These are phyloP conservation scores for Cephalopachus bancanus DNA, from an alignment of 2,797 vertebrate species.

Conservation along the genomic window DNA sequence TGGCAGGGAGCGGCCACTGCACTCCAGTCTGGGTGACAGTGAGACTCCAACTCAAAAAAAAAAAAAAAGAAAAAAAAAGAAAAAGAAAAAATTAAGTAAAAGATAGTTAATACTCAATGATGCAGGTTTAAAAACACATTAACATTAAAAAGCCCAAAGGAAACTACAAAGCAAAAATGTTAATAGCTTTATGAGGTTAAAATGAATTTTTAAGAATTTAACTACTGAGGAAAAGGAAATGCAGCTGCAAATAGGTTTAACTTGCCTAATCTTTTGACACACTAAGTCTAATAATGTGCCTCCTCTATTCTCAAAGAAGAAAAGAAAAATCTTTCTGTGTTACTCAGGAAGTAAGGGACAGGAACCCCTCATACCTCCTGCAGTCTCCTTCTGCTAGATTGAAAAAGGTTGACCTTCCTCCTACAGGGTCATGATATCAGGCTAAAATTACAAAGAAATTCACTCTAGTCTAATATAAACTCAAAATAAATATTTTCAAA, in stretches of 20 bases:
- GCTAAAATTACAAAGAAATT: slow-evolving; percentile 61
- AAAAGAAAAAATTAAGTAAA: neutral
- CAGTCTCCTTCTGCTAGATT: neutral
- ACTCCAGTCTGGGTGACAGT: too few relatives aligned
- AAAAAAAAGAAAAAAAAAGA: neutral
- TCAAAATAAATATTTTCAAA: slow-evolving; percentile 65
- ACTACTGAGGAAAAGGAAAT: slow-evolving; percentile 26
- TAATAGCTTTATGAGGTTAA: slow-evolving; percentile 59
- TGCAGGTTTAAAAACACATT: slow-evolving; percentile 48
- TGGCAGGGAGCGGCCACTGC: too few relatives aligned
- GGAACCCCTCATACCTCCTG: neutral
- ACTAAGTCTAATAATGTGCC: neutral
- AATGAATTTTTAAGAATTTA: slow-evolving; percentile 58
- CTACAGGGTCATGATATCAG: neutral
- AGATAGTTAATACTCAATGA: slow-evolving; percentile 24
- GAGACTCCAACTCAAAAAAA: too few relatives aligned
- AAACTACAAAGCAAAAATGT: slow-evolving; percentile 42
- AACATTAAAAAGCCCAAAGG: slow-evolving; percentile 25
- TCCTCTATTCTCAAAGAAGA: slow-evolving; percentile 52
- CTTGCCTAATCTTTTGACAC: slow-evolving; percentile 35
- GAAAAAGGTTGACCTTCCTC: slow-evolving; percentile 17
- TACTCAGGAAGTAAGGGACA: neutral
- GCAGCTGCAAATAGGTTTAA: slow-evolving; percentile 43
- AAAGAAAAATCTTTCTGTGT: neutral
- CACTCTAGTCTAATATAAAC: slow-evolving; percentile 41